These are phyloP conservation scores for Pangasius macronema DNA, from an alignment of 2,797 vertebrate species.

Conservation along the genomic window DNA sequence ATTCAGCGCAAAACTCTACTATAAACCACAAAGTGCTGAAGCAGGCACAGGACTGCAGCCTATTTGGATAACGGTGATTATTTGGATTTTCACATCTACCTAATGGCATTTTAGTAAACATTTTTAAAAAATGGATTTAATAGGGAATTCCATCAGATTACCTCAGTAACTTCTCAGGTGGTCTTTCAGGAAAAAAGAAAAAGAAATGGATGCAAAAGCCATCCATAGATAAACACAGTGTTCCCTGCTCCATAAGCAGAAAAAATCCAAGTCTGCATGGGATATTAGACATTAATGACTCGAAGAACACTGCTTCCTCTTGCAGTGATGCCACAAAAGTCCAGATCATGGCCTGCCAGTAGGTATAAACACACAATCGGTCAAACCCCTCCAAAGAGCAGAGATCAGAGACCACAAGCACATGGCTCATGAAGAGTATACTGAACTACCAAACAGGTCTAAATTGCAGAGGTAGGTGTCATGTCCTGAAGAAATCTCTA, in stretches of 20 bases:
- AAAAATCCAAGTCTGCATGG: conserved; percentile 16
- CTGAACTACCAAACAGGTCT: not conserved
- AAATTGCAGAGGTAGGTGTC: not conserved
- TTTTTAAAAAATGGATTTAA: not conserved
- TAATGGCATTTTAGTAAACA: not conserved
- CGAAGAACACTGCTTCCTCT: conserved; percentile 31
- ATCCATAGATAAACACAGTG: conserved; percentile 19
- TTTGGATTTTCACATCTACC: not conserved
- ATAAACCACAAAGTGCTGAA: conserved; percentile 32
- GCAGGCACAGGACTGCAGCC: not conserved
- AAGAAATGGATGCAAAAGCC: conserved; percentile 8
- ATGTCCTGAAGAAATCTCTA: conserved; percentile 23
- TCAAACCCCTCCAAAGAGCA: not conserved
- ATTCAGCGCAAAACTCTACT: conserved; percentile 32
- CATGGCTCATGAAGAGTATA: not conserved
- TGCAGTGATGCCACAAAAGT: conserved; percentile 5
- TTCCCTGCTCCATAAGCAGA: conserved; percentile 9
- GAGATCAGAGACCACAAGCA: conserved; percentile 11
- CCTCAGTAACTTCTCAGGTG: not conserved
- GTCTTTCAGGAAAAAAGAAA: conserved; percentile 2
- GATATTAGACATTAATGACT: conserved; percentile 34
- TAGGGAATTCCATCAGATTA: not conserved
- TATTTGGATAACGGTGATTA: not conserved
- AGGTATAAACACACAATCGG: not conserved
- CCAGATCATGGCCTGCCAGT: conserved; percentile 23